These are phyloP conservation scores for Carduelis carduelis DNA, from an alignment of 2,797 vertebrate genomes.

Conservation along the genomic window DNA sequence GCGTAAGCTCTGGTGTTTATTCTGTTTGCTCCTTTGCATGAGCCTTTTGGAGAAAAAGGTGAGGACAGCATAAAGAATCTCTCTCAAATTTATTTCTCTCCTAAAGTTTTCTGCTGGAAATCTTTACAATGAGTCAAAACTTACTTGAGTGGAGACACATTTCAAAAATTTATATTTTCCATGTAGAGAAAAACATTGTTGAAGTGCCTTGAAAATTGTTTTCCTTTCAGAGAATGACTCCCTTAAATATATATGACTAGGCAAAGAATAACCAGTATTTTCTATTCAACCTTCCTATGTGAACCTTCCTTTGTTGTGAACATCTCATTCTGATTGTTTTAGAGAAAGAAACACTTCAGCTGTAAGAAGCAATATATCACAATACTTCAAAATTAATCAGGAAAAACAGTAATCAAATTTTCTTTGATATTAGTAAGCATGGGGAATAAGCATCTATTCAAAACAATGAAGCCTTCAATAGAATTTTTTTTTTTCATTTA, in stretches of 20 bases:
- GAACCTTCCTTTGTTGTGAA: background rate
- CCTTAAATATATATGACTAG: background rate
- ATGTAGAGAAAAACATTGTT: background rate
- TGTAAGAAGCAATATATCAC: background rate
- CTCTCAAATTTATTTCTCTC: background rate
- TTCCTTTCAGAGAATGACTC: background rate
- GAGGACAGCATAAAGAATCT: background rate
- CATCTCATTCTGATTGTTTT: background rate
- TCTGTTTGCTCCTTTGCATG: fast-evolving
- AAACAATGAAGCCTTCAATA: background rate
- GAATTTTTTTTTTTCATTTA: background rate
- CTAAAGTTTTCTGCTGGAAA: background rate
- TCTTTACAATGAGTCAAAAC: background rate
- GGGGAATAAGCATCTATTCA: background rate
- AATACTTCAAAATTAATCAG: background rate
- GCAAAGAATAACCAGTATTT: background rate
- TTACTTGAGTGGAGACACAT: background rate
- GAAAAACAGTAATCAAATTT: background rate
- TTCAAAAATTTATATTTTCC: background rate
- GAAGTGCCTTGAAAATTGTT: background rate
- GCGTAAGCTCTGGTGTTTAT: background rate
- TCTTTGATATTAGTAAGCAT: background rate
- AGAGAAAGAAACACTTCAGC: background rate
- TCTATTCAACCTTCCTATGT: background rate
- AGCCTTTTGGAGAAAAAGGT: background rate